Evolutionary conservation across 2,113 vertebrate species (phyloP), one percentile per base, ranked within the genome.

Genomic region (Dendropsophus ebraccatus): DNA sequence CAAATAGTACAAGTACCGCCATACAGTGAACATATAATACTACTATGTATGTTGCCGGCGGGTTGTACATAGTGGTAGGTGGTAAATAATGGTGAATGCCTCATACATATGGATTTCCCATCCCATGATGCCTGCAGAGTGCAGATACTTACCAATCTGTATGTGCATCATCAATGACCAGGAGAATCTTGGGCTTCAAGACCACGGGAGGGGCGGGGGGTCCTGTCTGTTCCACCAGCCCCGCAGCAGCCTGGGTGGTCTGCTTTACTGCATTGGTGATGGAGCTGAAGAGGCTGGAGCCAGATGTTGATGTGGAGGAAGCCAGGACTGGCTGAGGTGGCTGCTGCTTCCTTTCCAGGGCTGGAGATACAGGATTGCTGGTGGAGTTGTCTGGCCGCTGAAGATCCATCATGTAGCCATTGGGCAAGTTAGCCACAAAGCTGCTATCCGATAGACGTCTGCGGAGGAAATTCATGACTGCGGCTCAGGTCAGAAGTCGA

Each of bases 391-490:
- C 91, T 0, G 95, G 94, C 81, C 96, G 93, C 91, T 98, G 97
- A 83, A 98, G 90, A 89, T 99, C 98, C 89, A 96, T 95, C 97
- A 99, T 99, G 91, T 98, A 99, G 91, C 97, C 97, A 1, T 98
- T 99, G 82, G 98, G 98, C 83, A 99, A 93, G 90, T 99, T 99
- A 73, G 97, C 96, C 90, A 99, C 96, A 0, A 99, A 99, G 90
- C 97, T 99, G 84, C 98, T 99, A 93, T 99, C 98, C 0, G 98
- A 99, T 16, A 99, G 95, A 75, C 97, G 97, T 21, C 97, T 93
- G 70, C 97, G 94, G 88, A 99, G 96, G 94, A 98, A 99, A 94
- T 99, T 99, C 97, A 99, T 99, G 86, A 85, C 35, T 87, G 35
- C 87, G 0, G 16, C 65, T n/a, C n/a, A n/a, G n/a, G n/a, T n/a